These are phyloP conservation scores for Peromyscus maniculatus DNA, from an alignment of 2,113 vertebrate genomes.

Conservation along the genomic window DNA sequence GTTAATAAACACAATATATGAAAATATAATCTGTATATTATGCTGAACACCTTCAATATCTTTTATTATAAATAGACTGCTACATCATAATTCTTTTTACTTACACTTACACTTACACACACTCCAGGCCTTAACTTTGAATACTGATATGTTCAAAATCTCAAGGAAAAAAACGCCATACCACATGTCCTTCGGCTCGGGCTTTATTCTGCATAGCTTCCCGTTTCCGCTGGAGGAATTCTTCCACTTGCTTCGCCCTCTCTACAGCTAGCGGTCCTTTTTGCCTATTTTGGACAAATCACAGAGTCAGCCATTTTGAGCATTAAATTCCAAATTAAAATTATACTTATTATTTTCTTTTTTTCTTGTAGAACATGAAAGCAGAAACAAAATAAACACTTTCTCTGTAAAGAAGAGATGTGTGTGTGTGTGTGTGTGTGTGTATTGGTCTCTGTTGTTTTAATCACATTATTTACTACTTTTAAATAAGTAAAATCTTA, in stretches of 20 bases:
- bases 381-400: conserved; percentile 26
- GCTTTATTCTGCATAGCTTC: conserved; percentile 99
- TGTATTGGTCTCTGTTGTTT: conserved; percentile 26
- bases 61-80: neutral
- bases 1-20: conserved; percentile 32
- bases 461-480: conserved; percentile 52
- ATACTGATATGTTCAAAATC: conserved; percentile 53
- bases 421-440: neutral
- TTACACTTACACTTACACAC: conserved; percentile 66
- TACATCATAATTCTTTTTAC: conserved; percentile 3
- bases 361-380: conserved; percentile 28
- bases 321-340: conserved; percentile 40
- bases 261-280: conserved; percentile 89
- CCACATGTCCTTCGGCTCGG: conserved; percentile 97
- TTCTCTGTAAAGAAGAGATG: conserved; percentile 13
- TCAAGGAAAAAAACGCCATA: conserved; percentile 85
- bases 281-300: conserved; percentile 88
- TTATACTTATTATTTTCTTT: conserved; percentile 20
- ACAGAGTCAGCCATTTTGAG: conserved; percentile 75
- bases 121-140: conserved; percentile 45
- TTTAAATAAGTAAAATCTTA: conserved; percentile 58
- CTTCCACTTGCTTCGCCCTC: conserved; percentile 94
- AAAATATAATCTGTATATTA: neutral
- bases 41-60: neutral
- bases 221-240: conserved; percentile 95